phyloP scores from a whole-genome alignment of 2,888 invertebrate genomes.

The Synanthedon andrenaeformis region DNA sequence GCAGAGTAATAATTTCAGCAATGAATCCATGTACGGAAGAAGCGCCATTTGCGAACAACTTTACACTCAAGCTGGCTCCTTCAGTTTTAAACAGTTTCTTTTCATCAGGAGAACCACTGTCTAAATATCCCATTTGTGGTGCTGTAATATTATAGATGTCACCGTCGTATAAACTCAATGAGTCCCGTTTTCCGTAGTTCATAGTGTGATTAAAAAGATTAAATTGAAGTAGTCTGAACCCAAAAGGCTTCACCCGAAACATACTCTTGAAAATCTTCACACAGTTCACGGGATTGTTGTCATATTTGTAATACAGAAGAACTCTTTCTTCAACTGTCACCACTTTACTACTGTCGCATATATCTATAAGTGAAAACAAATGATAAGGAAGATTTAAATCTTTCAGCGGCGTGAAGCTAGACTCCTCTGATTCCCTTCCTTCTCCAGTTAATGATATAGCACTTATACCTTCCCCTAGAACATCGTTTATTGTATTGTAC shows the following conservation, averaged over 20 bases:
- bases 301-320: slow-evolving; percentile 95
- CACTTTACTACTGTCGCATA: slow-evolving; percentile 95
- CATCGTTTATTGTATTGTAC: slow-evolving; percentile 80
- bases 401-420: slow-evolving; percentile 89
- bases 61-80: slow-evolving; percentile 86
- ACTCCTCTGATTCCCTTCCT: slow-evolving; percentile 86
- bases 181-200: slow-evolving; percentile 84
- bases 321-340: slow-evolving; percentile 90
- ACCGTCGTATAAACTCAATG: slow-evolving; percentile 90
- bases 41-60: slow-evolving; percentile 94
- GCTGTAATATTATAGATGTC: slow-evolving; percentile 90
- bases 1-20: slow-evolving; percentile 95
- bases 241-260: slow-evolving; percentile 87
- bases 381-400: slow-evolving; percentile 88
- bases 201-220: slow-evolving; percentile 91
- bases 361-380: slow-evolving; percentile 93
- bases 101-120: slow-evolving; percentile 77
- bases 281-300: slow-evolving; percentile 95
- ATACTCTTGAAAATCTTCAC: slow-evolving; percentile 95
- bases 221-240: slow-evolving; percentile 89
- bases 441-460: slow-evolving; percentile 93
- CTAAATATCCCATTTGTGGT: slow-evolving; percentile 77
- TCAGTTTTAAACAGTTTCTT: slow-evolving; percentile 81
- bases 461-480: slow-evolving; percentile 91
- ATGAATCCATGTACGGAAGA: slow-evolving; percentile 95